These are phyloP conservation scores for Brachyrhaphis roseni DNA, from an alignment of 2,797 vertebrate species.

Conservation along the genomic window DNA sequence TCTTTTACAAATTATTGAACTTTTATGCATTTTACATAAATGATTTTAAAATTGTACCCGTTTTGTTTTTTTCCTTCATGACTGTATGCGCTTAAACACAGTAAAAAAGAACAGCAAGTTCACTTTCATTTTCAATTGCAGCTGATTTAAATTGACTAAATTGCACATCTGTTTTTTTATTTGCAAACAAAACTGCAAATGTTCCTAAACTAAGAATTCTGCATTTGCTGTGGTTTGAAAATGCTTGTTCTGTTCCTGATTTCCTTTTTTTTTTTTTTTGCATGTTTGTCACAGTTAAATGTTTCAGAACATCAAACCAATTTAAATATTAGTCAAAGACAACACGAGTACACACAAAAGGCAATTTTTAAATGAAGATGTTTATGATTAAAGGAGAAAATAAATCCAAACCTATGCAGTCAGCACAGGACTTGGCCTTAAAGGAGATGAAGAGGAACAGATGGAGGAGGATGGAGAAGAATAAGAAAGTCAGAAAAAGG, in stretches of 20 bases:
- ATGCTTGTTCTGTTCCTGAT: too few species aligned
- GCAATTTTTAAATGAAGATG: not conserved
- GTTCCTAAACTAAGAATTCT: not conserved
- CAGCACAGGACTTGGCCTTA: too few species aligned
- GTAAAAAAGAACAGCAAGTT: not conserved
- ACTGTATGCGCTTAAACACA: not conserved
- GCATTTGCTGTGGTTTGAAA: not conserved
- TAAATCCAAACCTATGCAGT: too few species aligned
- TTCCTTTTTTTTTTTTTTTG: too few species aligned
- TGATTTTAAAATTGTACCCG: not conserved
- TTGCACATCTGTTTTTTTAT: not conserved
- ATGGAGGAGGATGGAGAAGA: not conserved
- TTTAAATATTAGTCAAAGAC: too few species aligned
- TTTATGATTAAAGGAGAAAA: not conserved
- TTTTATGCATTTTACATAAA: not conserved
- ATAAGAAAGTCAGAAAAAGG: not conserved
- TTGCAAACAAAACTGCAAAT: not conserved
- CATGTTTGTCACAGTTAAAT: too few species aligned
- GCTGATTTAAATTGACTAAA: not conserved
- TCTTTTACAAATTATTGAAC: not conserved
- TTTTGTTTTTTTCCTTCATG: not conserved
- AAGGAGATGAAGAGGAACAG: too few species aligned
- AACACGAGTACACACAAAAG: not conserved
- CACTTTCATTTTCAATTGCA: not conserved
- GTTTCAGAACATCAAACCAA: too few species aligned